Base-by-base conservation (phyloP, 2,113 vertebrate genomes). In the Burhinus oedicnemus region DNA sequence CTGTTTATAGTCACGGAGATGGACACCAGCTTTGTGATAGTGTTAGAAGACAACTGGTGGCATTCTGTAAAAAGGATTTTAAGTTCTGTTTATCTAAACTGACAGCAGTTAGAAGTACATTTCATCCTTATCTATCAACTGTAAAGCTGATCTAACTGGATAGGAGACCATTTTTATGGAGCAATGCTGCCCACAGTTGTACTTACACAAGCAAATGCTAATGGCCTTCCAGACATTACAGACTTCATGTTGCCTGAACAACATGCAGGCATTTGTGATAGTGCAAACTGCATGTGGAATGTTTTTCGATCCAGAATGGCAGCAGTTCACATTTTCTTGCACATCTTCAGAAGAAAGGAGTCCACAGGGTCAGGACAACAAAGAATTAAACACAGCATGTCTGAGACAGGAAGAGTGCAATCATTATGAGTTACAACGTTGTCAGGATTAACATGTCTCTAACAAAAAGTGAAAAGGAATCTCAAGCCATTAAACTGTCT, bases 401-500 rank as follows among this genome's bases (percentile, higher is more conserved):
- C 76, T 77, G 76, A 23, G 12, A 38, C 85, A 74, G 87, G 58
- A 86, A 62, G 66, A 74, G 51, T 19, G 70, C 40, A 77, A 83
- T 94, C 93, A 66, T 76, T 72, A 40, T 69, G 87, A 95, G 54
- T 90, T 96, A 93, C 38, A 86, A 16, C 60, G 23, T 45, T 61
- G 85, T 49, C 88, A 94, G 68, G 75, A 83, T 95, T 85, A 88
- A 77, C 85, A n/a, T 40, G 78, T 88, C 58, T 91, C 51, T 62
- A 52, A 85, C 47, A 88, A 62, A 76, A 86, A 5, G 2, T 55
- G 90, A 68, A 77, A 85, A 92, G 85, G 93, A 94, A 93, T 94
- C 87, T 92, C 58, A 66, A 93, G 64, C 76, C 85, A 90, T 94
- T 96, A 94, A 93, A 83, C 90, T 77, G 90, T 88, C 92, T 74